Conservation (phyloP, 1,140 invertebrate genomes). For the Apis dorsata region DNA sequence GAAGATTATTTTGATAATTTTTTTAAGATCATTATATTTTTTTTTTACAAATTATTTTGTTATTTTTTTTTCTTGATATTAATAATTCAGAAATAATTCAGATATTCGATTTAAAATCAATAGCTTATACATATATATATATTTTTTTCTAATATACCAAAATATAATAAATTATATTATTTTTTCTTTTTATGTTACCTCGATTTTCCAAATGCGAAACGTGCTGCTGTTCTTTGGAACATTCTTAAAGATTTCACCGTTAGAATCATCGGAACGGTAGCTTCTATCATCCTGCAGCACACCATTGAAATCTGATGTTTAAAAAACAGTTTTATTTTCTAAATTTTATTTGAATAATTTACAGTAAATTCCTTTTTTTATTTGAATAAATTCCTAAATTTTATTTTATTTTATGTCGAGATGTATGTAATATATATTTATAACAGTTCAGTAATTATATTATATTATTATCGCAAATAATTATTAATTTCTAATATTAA, state of each 20-base stretch:
- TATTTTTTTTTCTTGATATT: too few relatives aligned
- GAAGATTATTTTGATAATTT: too few relatives aligned
- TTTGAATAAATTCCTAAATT: not conserved
- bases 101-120: too few relatives aligned
- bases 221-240: conserved; percentile 86
- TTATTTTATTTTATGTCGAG: not conserved
- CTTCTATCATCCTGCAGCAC: conserved; percentile 73
- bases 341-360: not conserved
- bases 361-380: not conserved
- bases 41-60: too few relatives aligned
- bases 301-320: conserved; percentile 6
- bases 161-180: not conserved
- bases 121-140: too few relatives aligned
- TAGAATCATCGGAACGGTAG: conserved; percentile 75
- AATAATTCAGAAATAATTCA: too few relatives aligned
- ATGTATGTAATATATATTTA: too few relatives aligned
- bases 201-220: conserved; percentile 91
- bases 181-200: conserved; percentile 78
- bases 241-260: conserved; percentile 84
- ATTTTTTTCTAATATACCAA: not conserved
- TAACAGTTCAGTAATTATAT: not conserved
- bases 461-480: not conserved
- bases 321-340: not conserved
- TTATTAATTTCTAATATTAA: not conserved
- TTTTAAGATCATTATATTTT: too few relatives aligned